Percentiles rank a stretch among this genome's conserved stretches.
Conservation (phyloP, 2,888 invertebrate genomes). For the Microplitis manilae region DNA sequence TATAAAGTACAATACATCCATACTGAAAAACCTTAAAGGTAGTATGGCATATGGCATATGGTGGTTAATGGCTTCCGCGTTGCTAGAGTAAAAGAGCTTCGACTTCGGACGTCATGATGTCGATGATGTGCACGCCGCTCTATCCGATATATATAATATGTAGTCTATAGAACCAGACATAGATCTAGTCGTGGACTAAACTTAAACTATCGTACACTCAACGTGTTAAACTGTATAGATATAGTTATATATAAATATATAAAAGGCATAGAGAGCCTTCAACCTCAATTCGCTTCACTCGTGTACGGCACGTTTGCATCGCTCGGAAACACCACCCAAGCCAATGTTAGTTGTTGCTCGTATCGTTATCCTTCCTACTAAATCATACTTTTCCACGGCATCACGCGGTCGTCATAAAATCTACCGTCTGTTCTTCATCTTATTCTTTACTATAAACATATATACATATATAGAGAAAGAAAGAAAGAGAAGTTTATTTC, state of each 20-base stretch:
- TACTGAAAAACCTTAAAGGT: constrained; percentile 16
- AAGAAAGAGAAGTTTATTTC: not conserved
- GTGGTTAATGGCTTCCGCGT: constrained; percentile 69
- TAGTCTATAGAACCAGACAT: not conserved
- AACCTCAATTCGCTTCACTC: constrained; percentile 37
- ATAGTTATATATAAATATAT: constrained; percentile 5
- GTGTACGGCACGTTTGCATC: constrained; percentile 26
- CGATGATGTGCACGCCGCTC: constrained; percentile 27
- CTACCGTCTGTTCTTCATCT: constrained; percentile 2
- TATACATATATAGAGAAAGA: not conserved
- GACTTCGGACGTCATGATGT: constrained; percentile 27
- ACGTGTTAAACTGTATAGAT: not conserved
- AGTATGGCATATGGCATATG: constrained; percentile 64
- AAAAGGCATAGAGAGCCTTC: constrained; percentile 24
- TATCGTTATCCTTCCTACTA: constrained; percentile 40
- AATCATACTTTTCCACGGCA: constrained; percentile 40
- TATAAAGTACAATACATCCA: not conserved
- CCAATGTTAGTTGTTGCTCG: constrained; percentile 30
- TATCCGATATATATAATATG: constrained; percentile 14
- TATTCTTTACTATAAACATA: not conserved
- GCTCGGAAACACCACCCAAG: constrained; percentile 21
- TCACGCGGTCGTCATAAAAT: constrained; percentile 33
- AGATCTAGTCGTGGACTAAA: not conserved
- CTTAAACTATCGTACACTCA: not conserved
- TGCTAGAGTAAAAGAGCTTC: constrained; percentile 40